Evolutionary conservation across 1,140 invertebrate species (phyloP), one percentile per base, ranked within the genome.

Genomic region (Temnothorax curvispinosus): DNA sequence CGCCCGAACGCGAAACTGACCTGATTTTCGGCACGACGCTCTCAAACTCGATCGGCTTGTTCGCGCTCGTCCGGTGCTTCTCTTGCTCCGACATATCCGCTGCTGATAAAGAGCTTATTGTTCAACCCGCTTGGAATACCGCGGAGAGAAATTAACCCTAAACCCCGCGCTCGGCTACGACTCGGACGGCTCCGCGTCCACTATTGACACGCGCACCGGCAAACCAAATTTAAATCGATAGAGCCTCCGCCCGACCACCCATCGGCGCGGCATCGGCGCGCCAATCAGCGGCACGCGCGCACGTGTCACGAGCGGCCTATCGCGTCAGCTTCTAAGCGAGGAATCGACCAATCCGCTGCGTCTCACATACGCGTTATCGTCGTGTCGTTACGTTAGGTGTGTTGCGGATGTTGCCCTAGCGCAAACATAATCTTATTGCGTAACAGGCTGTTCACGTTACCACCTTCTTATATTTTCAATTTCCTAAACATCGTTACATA

Each of bases 221-320:
- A 93, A 94, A 93, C 93, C 92, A 94, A 94, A 94, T 95, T 95
- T 95, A 95, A 95, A 95, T 95, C 94, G 93, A 95, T 95, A 95
- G 88, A 92, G 93, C 93, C 94, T 93, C 94, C 93, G 93, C 93
- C 91, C 89, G 56, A 62, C 27, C 54, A 15, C 56, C 69, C 69
- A 58, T 54, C 60, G 13, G n/a, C 76, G 52, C 27, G 27, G 27
- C 27, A 27, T 27, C 27, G 27, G 27, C 27, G 27, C n/a, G 41
- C 52, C 80, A 82, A 82, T 74, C 50, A 15, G 27, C 27, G 27
- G 27, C 21, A 21, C 27, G 1, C 27, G 27, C 21, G n/a, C 7
- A 41, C 21, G 1, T 58, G 18, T 1, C 11, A n/a, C 21, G 0
- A 8, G 0, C 6, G 18, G 27, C 78, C 60, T 52, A 80, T 80